Evolutionary conservation across 2,888 invertebrate genomes (phyloP).

Genomic region (Drosophila tripunctata): DNA sequence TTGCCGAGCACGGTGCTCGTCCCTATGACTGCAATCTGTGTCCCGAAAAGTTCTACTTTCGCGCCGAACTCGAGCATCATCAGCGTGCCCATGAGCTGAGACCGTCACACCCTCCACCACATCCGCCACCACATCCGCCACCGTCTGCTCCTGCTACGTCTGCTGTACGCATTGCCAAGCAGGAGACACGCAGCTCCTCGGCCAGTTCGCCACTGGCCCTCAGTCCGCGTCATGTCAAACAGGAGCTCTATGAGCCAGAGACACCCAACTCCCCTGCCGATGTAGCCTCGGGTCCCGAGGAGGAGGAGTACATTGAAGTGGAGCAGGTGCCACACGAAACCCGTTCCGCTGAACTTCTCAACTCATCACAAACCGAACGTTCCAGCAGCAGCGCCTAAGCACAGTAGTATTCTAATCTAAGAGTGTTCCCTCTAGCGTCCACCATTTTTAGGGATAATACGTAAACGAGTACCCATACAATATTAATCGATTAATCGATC

Average conservation of each 20-base stretch:
- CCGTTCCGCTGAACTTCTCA: constrained; percentile 34
- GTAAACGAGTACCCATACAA: too few relatives aligned
- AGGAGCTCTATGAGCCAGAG: constrained; percentile 66
- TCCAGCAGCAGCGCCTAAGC: constrained; percentile 69
- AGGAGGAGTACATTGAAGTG: constrained; percentile 84
- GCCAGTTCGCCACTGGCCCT: too few relatives aligned
- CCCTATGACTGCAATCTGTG: constrained; percentile 95
- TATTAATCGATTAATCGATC: too few relatives aligned
- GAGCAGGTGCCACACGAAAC: constrained; percentile 81
- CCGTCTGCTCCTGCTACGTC: constrained; percentile 46
- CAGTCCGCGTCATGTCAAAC: constrained; percentile 61
- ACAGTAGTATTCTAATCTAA: too few relatives aligned
- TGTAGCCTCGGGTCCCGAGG: constrained; percentile 68
- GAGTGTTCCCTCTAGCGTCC: constrained; percentile 19
- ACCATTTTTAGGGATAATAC: not conserved
- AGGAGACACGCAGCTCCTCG: constrained; percentile 52
- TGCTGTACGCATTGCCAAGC: too few relatives aligned
- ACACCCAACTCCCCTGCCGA: constrained; percentile 37
- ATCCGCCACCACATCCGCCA: constrained; percentile 27
- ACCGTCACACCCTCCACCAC: constrained; percentile 12
- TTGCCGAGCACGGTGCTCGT: constrained; percentile 92
- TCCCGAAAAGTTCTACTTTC: constrained; percentile 94
- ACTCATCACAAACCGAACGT: constrained; percentile 52
- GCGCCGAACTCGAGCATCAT: constrained; percentile 96
- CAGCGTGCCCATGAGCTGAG: constrained; percentile 86